Conservation (phyloP, 2,113 vertebrate genomes). For the Ochotona curzoniae region DNA sequence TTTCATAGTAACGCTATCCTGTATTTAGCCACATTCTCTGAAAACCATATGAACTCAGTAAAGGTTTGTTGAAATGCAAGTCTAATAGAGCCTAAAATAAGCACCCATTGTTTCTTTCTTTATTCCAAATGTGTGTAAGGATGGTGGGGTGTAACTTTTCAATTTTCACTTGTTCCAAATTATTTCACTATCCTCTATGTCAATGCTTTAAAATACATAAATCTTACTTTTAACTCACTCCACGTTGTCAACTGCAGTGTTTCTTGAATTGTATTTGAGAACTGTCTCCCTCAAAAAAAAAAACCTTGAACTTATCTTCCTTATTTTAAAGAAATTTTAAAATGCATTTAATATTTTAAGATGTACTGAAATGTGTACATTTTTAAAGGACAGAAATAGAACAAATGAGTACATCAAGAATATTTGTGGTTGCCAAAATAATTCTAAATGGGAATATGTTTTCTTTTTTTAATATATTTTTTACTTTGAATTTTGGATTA, state of each 20-base stretch:
- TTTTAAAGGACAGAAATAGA: neutral
- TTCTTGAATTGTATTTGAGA: neutral
- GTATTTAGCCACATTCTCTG: neutral
- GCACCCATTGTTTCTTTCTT: neutral
- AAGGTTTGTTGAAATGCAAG: neutral
- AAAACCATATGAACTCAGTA: neutral
- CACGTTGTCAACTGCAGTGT: neutral
- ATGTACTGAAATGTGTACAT: neutral
- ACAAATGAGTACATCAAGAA: neutral
- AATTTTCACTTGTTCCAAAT: neutral
- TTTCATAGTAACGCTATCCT: neutral
- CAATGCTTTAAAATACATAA: neutral
- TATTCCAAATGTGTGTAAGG: neutral
- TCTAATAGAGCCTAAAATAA: neutral
- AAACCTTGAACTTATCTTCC: neutral
- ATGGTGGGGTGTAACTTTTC: neutral
- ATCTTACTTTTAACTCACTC: neutral
- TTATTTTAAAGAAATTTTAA: neutral
- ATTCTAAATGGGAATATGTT: neutral
- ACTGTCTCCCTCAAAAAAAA: neutral
- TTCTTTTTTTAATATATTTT: neutral
- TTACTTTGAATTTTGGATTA: no score
- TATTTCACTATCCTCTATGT: neutral
- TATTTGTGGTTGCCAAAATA: neutral
- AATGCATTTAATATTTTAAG: conserved; percentile 20